A percentile compares a stretch with the other conserved stretches of the same genome.
phyloP scores from a whole-genome alignment of 2,888 invertebrate species.

The Autographa pulchrina region DNA sequence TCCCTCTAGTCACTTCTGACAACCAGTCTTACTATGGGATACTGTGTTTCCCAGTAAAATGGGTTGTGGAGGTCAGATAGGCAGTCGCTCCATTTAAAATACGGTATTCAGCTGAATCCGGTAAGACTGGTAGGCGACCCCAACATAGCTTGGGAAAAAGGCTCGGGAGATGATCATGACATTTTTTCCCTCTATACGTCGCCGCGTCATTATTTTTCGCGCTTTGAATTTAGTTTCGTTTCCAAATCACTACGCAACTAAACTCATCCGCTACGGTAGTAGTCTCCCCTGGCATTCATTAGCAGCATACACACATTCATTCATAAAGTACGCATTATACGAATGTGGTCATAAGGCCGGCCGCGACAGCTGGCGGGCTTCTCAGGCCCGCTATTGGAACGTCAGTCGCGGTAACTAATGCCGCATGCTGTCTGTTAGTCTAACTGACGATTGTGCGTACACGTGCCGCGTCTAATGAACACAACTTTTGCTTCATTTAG shows the following conservation, averaged over 20 bases:
- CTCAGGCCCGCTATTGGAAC: slow-evolving; percentile 72
- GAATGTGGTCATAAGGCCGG: slow-evolving; percentile 61
- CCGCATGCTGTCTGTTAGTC: slow-evolving; percentile 67
- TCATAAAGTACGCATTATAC: slow-evolving; percentile 68
- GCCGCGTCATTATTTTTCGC: not conserved
- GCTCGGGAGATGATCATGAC: too few species aligned
- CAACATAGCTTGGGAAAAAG: too few species aligned
- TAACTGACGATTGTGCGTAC: slow-evolving; percentile 74
- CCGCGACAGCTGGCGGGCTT: slow-evolving; percentile 63
- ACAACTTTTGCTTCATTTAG: slow-evolving; percentile 39
- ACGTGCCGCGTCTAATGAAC: slow-evolving; percentile 65
- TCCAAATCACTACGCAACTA: not conserved
- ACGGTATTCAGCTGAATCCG: too few species aligned
- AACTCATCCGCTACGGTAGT: slow-evolving; percentile 14
- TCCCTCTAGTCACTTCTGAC: too few species aligned
- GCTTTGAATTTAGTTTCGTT: not conserved
- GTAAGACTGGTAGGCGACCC: too few species aligned
- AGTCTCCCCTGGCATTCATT: slow-evolving; percentile 60
- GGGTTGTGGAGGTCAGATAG: too few species aligned
- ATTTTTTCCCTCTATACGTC: too few species aligned
- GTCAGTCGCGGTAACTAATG: slow-evolving; percentile 80
- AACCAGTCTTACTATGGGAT: too few species aligned
- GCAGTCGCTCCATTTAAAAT: too few species aligned
- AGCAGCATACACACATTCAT: slow-evolving; percentile 68
- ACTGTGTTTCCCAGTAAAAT: too few species aligned